A percentile compares a stretch with the other conserved stretches of the same genome.
phyloP scores from a whole-genome alignment of 2,888 invertebrate genomes.

The Copidosoma aretas region DNA sequence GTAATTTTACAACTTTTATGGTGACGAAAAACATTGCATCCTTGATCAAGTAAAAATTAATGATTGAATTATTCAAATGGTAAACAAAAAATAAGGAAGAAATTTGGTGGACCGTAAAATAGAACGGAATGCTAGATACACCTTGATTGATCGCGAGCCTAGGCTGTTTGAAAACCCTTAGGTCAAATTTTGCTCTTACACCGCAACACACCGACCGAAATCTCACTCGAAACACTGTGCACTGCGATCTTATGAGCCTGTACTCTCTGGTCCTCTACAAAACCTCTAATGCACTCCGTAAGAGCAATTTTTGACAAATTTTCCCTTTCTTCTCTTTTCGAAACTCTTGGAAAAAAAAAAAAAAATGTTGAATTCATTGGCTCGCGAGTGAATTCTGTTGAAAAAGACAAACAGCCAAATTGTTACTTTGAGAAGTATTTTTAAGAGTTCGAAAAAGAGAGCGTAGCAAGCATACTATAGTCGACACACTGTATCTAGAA shows the following conservation, averaged over 20 bases:
- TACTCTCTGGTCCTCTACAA: background rate
- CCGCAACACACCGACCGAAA: background rate
- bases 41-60: too few species aligned
- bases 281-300: conserved; percentile 6
- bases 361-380: too few species aligned
- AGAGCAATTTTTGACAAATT: conserved; percentile 31
- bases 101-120: conserved; percentile 30
- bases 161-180: background rate
- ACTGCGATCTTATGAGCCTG: conserved; percentile 20
- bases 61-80: too few species aligned
- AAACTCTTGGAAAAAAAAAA: conserved; percentile 9
- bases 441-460: conserved; percentile 1
- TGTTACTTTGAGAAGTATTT: conserved; percentile 3
- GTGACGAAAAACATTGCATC: too few species aligned
- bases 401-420: too few species aligned
- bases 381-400: background rate
- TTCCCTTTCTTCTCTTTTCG: conserved; percentile 13
- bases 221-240: conserved; percentile 29
- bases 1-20: too few species aligned
- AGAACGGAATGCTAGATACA: conserved; percentile 24
- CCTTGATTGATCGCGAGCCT: background rate
- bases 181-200: conserved; percentile 34
- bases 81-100: background rate
- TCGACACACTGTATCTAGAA: conserved; percentile 35
- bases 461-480: conserved; percentile 7